phyloP scores from a whole-genome alignment of 2,797 vertebrate genomes.

The Kryptolebias ocellatus region DNA sequence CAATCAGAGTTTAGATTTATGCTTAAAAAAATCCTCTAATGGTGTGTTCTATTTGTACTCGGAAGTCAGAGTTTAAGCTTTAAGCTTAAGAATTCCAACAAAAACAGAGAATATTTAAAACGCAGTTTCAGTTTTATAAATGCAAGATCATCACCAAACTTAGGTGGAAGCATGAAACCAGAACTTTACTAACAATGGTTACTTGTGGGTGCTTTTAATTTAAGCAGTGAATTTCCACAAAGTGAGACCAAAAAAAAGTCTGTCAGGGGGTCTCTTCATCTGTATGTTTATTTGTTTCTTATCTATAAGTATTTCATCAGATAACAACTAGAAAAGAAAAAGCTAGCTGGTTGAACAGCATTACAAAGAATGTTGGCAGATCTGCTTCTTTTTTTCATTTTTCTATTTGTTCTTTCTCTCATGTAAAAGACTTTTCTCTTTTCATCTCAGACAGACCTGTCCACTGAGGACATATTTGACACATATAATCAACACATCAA shows the following conservation, averaged over 20 bases:
- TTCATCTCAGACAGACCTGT: slow-evolving; percentile 41
- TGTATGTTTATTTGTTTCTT: background rate
- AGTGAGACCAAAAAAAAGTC: too few relatives aligned
- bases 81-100: background rate
- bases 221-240: too few relatives aligned
- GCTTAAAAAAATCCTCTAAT: background rate
- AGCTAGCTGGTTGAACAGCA: background rate
- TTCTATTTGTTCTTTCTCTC: slow-evolving; percentile 1
- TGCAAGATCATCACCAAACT: background rate
- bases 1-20: background rate
- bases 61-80: background rate
- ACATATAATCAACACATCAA: slow-evolving; percentile 83
- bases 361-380: background rate
- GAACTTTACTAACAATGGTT: too few relatives aligned
- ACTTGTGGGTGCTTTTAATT: too few relatives aligned
- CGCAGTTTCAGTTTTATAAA: background rate
- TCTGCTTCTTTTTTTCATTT: slow-evolving; percentile 9
- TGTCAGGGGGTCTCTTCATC: too few relatives aligned
- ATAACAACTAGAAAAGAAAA: slow-evolving; percentile 22
- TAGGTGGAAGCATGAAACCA: slow-evolving; percentile 1
- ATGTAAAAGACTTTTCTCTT: slow-evolving; percentile 19
- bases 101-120: background rate
- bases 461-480: slow-evolving; percentile 54
- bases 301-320: slow-evolving; percentile 11
- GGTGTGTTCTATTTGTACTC: too few relatives aligned